These are phyloP conservation scores for Tetraodon nigroviridis DNA, from an alignment of 2,113 vertebrate species.

Conservation along the genomic window DNA sequence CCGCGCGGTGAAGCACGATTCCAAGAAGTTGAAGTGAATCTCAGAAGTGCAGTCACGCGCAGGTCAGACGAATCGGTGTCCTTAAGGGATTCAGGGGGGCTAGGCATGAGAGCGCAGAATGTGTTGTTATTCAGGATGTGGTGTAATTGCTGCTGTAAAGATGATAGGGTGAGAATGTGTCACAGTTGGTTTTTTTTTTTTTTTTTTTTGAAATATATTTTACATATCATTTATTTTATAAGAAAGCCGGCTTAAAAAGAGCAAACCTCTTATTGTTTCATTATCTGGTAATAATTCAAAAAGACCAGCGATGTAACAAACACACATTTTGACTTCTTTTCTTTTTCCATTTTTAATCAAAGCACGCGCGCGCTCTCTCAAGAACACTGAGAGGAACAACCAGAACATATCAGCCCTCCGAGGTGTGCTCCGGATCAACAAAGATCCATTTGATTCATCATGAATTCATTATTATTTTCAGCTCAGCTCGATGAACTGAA, in stretches of 20 bases:
- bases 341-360: neutral
- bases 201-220: too few species aligned
- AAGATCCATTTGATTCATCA: slow-evolving; percentile 13
- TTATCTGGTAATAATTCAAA: slow-evolving; percentile 8
- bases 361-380: neutral
- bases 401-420: neutral
- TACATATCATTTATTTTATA: too few species aligned
- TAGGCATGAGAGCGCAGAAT: slow-evolving; percentile 45
- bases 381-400: slow-evolving; percentile 6
- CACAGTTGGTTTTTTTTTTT: neutral
- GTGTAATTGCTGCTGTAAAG: slow-evolving; percentile 40
- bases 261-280: neutral
- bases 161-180: slow-evolving; percentile 3
- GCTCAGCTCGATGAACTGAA: neutral
- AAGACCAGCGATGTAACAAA: neutral
- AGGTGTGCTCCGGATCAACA: slow-evolving; percentile 15
- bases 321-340: neutral
- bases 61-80: slow-evolving; percentile 65
- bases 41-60: slow-evolving; percentile 44
- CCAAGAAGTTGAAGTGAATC: slow-evolving; percentile 32
- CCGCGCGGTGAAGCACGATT: slow-evolving; percentile 45
- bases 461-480: slow-evolving; percentile 8
- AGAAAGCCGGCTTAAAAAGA: neutral
- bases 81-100: slow-evolving; percentile 36
- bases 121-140: slow-evolving; percentile 41